A percentile compares a stretch with the other conserved stretches of the same genome.
These are phyloP conservation scores for Rhabdomys pumilio DNA, from an alignment of 2,797 vertebrate species.

Conservation along the genomic window DNA sequence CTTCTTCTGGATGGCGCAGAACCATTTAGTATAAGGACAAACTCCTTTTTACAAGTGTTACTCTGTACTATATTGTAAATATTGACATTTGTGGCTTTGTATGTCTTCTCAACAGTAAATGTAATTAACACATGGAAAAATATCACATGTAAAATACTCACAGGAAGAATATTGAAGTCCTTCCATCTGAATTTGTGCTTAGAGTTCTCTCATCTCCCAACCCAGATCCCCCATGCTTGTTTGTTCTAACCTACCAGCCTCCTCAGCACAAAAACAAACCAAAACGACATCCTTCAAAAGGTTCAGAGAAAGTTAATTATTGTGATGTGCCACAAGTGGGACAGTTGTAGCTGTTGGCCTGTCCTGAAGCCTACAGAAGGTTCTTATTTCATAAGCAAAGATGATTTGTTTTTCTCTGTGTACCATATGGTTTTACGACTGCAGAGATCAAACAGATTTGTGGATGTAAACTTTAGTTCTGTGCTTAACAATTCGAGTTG, in stretches of 20 bases:
- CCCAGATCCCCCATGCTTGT: neutral
- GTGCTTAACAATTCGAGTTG: conserved; percentile 70
- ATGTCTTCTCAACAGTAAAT: conserved; percentile 51
- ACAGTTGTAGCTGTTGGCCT: conserved; percentile 79
- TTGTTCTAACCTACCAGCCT: neutral
- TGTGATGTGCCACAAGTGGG: conserved; percentile 67
- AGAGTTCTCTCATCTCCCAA: neutral
- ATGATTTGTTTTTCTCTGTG: conserved; percentile 86
- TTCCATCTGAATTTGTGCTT: conserved; percentile 22
- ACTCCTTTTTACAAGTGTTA: conserved; percentile 8
- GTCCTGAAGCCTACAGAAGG: conserved; percentile 80
- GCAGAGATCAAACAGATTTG: conserved; percentile 86
- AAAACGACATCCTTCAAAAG: conserved; percentile 68
- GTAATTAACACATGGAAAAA: conserved; percentile 50
- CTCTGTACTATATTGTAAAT: conserved; percentile 28
- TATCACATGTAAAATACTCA: conserved; percentile 29
- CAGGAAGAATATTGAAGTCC: neutral
- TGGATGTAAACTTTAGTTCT: conserved; percentile 83
- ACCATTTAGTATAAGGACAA: conserved; percentile 20
- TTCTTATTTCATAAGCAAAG: conserved; percentile 86
- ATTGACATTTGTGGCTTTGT: conserved; percentile 50
- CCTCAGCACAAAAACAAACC: neutral
- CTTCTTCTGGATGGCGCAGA: conserved; percentile 46
- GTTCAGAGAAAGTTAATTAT: conserved; percentile 78
- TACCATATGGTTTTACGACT: conserved; percentile 86